Conservation (phyloP, 2,113 vertebrate genomes). For the Percina caprodes region DNA sequence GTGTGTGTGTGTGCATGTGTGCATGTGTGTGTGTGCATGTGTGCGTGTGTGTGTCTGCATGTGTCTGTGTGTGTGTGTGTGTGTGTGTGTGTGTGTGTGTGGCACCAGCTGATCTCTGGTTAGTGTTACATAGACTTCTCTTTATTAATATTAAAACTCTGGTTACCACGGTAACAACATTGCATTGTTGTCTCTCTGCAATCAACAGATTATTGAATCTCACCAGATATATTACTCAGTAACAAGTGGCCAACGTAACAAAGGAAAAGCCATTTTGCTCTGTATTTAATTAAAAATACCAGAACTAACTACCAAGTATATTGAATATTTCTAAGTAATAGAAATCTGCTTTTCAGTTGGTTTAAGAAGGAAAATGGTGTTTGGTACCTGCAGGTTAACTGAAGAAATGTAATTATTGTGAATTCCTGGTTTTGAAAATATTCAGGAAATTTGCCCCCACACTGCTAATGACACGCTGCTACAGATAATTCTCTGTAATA, state of each 20-base stretch:
- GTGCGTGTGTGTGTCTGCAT: too few relatives aligned
- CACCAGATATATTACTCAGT: not conserved
- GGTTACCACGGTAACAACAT: too few relatives aligned
- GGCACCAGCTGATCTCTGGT: rapidly evolving
- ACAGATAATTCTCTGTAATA: not conserved
- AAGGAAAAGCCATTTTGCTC: not conserved
- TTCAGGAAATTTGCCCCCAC: not conserved
- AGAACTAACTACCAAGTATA: too few relatives aligned
- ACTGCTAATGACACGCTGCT: not conserved
- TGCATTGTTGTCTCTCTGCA: not conserved
- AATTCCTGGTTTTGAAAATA: not conserved
- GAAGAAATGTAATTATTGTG: not conserved
- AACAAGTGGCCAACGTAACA: too few relatives aligned
- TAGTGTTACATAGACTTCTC: too few relatives aligned
- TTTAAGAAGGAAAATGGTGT: not conserved
- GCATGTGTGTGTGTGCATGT: too few relatives aligned
- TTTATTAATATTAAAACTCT: too few relatives aligned
- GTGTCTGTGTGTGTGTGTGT: too few relatives aligned
- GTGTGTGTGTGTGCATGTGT: too few relatives aligned
- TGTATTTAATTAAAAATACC: not conserved
- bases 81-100: too few relatives aligned
- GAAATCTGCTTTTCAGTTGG: not conserved
- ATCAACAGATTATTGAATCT: not conserved
- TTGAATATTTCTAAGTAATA: not conserved
- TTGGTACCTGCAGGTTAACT: not conserved